Conservation (phyloP, 2,113 vertebrate species). For the zebrafish (Danio rerio) region GRCz12tu NC_133183.1:30916501-30917000, state of each 20-base stretch:
- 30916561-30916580: not conserved
- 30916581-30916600: not conserved
- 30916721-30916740: not conserved
- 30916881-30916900: no score
- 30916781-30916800: not conserved
- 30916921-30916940: no score
- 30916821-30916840: not conserved
- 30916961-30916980: no score
- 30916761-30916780: not conserved
- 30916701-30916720: not conserved
- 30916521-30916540: constrained; percentile 2
- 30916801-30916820: not conserved
- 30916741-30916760: not conserved
- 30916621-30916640: not conserved
- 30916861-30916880: no score
- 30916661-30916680: not conserved
- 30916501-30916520: constrained; percentile 5
- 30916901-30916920: no score
- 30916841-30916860: not conserved
- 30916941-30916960: no score
- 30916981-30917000: no score
- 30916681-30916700: not conserved
- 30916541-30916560: not conserved
- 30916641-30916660: not conserved
- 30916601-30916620: not conserved